Conservation (phyloP, 2,888 invertebrate genomes). For the Trissoscelio sp. region DNA sequence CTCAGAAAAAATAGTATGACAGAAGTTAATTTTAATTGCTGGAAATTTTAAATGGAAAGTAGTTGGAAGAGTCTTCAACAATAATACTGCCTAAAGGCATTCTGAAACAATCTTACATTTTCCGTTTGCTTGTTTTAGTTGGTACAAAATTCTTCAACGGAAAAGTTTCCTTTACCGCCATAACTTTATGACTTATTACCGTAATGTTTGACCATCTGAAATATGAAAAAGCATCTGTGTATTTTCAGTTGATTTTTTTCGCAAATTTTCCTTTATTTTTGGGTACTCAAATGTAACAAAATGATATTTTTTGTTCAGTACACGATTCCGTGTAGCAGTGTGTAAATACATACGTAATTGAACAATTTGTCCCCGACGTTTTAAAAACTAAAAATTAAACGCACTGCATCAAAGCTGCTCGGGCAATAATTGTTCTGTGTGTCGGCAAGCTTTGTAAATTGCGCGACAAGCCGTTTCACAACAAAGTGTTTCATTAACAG, state of each 20-base stretch:
- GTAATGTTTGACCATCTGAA: slow-evolving; percentile 2
- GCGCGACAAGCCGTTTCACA: slow-evolving; percentile 6
- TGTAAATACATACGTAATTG: slow-evolving; percentile 20
- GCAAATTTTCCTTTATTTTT: not conserved
- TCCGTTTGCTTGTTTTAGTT: slow-evolving; percentile 19
- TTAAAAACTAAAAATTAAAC: slow-evolving; percentile 26
- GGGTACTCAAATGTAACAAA: not conserved
- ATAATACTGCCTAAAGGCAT: slow-evolving; percentile 36
- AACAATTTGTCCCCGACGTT: slow-evolving; percentile 13
- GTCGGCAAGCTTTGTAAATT: slow-evolving; percentile 28
- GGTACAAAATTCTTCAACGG: slow-evolving; percentile 7
- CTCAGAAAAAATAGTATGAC: too few species aligned
- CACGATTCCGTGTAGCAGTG: too few species aligned
- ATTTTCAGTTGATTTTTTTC: not conserved
- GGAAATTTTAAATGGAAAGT: slow-evolving; percentile 24
- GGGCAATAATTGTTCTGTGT: slow-evolving; percentile 23
- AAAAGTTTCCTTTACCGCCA: slow-evolving; percentile 15
- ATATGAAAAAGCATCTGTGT: not conserved
- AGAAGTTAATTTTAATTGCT: slow-evolving; percentile 14
- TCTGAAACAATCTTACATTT: slow-evolving; percentile 22
- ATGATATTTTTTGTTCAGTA: too few species aligned
- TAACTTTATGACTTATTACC: slow-evolving; percentile 23
- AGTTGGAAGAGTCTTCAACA: slow-evolving; percentile 20
- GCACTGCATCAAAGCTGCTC: slow-evolving; percentile 18
- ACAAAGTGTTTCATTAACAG: slow-evolving; percentile 29